phyloP scores from a whole-genome alignment of 2,797 vertebrate genomes.

The Diplodus sargus region DNA sequence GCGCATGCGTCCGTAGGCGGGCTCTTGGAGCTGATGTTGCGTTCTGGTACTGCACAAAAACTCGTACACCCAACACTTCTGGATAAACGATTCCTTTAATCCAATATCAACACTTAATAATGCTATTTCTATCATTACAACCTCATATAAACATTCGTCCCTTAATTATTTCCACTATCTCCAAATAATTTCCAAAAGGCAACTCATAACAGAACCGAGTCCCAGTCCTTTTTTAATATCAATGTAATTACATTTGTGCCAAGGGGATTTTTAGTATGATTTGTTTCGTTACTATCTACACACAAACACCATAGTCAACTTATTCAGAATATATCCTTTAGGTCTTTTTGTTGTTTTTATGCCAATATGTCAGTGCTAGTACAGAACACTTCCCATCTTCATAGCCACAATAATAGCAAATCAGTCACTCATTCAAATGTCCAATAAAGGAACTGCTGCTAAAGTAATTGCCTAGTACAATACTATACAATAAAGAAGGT shows the following conservation, averaged over 20 bases:
- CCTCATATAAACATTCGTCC: background rate
- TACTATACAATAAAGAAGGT: background rate
- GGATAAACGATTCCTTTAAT: accelerated
- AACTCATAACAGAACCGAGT: background rate
- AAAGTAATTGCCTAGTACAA: background rate
- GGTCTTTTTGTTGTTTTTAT: background rate
- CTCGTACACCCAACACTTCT: background rate
- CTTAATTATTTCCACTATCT: background rate
- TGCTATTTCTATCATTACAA: background rate
- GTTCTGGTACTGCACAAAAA: slow-evolving; percentile 28
- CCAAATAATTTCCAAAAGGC: background rate
- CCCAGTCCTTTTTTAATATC: background rate
- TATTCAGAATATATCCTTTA: background rate
- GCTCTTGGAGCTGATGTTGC: slow-evolving; percentile 17
- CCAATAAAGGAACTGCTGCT: background rate
- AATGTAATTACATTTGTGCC: background rate
- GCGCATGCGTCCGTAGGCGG: slow-evolving; percentile 81
- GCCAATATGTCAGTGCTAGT: background rate
- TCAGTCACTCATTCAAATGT: background rate
- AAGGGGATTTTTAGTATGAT: background rate
- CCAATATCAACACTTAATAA: background rate
- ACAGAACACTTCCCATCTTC: background rate
- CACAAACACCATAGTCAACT: background rate
- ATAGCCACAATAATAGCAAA: background rate
- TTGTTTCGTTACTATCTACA: background rate